Base-by-base conservation (phyloP, 2,797 vertebrate species). In the Paramormyrops hopkinsi region DNA sequence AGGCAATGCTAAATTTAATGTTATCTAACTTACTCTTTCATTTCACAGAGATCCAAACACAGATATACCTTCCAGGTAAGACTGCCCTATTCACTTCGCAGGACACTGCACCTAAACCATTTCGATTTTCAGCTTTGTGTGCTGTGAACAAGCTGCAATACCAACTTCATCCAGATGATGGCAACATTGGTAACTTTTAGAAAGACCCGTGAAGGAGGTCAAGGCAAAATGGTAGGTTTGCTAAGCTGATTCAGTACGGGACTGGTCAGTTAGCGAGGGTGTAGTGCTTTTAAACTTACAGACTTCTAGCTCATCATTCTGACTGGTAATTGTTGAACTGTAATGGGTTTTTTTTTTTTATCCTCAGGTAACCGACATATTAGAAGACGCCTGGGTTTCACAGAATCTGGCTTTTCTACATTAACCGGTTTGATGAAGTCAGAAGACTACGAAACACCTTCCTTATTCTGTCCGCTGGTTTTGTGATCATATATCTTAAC, bases 51-150 rank as follows among this genome's bases (percentile, higher is more conserved):
- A 96, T 37, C 95, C 95, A 11, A 94, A 95, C 92, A 93, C 92
- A 29, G 96, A 96, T 91, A 94, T 95, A 0, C 90, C 95, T 89
- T 94, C 95, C 90, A 95, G 95, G 95, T 96, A 94, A 46, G 41
- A 19, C 2, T 29, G 8, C 76, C 2, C 0, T 2, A 25, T 22
- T 54, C 79, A 29, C 33, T 86, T 41, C 48, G 25, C 82, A 85
- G 46, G 46, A 17, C 46, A 85, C 2, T 25, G n/a, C 9, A 22
- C 46, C 22, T 1, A 4, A 4, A 11, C 8, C 8, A 3, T 48
- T 9, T 41, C 29, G 29, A 29, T 79, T 88, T 54, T 56, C 3
- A 76, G 29, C 25, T 5, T 17, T 82, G 25, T 54, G 3, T 25
- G 11, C 19, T 54, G 41, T 44, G 14, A 46, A 17, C 59, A 69